Base-by-base conservation (phyloP, 2,888 invertebrate species). In the Cerastis rubricosa region DNA sequence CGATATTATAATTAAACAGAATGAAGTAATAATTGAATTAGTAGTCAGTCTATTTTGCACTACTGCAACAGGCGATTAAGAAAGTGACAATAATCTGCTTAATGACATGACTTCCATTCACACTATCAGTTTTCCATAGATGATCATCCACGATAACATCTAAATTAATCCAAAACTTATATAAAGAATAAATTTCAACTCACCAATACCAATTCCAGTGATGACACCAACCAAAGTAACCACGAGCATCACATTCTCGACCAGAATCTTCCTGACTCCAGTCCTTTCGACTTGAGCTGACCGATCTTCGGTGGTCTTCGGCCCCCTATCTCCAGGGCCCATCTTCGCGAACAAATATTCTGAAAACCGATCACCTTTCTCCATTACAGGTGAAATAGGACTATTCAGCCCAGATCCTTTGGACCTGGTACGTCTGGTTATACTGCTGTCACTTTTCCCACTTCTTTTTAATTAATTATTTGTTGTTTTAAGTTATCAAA, bases 291-390 rank as follows among this genome's bases (percentile, higher is more conserved):
- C 95, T 86, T 97, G 97, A 85, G 98, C 97, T 85, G 97, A 97
- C 90, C 97, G 96, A 88, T 97, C 97, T 89, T 97, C 97, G 68
- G 97, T 97, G 84, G 97, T 97, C 94, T 97, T 97, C 90, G 97
- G 97, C 91, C 97, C 97, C 87, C 97, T 95, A 88, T 97, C 97
- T 85, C 97, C 97, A 89, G 97, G 97, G 93, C 98, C 98, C 98
- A 98, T 98, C 97, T 98, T 98, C 95, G 98, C 98, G 94, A 98
- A 98, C 95, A 98, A 97, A 96, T 98, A 98, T 95, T 98, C 98
- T 98, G 98, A 97, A 97, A 98, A 98, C 91, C 97, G 97, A 94
- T 97, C 97, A 95, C 97, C 94, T 95, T 97, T 97, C 97, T 97
- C 97, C 97, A 97, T 97, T 91, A 95, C 96, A 94, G 93, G 92